Evolutionary conservation across 2,888 invertebrate species (phyloP), one percentile per base, ranked within the genome.

Genomic region (Parascotia fuliginaria): DNA sequence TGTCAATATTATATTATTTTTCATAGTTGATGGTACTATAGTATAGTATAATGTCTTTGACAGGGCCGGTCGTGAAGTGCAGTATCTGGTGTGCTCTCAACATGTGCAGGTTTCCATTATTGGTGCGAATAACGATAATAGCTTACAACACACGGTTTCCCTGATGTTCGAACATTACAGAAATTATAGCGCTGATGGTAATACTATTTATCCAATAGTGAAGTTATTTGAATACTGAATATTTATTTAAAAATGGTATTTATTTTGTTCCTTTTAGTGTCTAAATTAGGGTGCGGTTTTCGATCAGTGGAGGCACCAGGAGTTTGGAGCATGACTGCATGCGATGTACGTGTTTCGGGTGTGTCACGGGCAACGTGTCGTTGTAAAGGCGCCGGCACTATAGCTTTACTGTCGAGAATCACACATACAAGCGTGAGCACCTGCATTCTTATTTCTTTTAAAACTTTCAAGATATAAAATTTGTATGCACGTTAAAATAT

Each of bases 21-120:
- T 42, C 33, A 24, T 55, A 37, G 1, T 7, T 24, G 24, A 9
- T 6, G 6, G 4, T 24, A 7, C 5, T 24, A 19, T 14, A 9
- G 1, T 32, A 9, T 2, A 24, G 11, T 12, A 1, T 27, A 1
- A 12, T 27, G n/a, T 40, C 5, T 1, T 2, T 37, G 4, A 27
- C 77, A 95, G 95, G 76, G 94, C 93, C 67, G 95, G 94, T 0
- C 93, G 93, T n/a, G 95, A 95, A 75, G 84, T 94, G 70, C 94
- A 95, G 77, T 95, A 94, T 81, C 92, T 93, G 67, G 87, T 95
- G 42, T 93, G 94, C 47, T 95, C 96, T 0, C 93, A 93, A 52
- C 91, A 92, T 59, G 71, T 85, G 22, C 91, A 92, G 61, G 74
- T 87, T 45, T 79, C 78, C 2, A 79, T 80, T 3, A 75, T 69